Percentiles rank a stretch among this genome's conserved stretches.
phyloP scores from a whole-genome alignment of 2,113 vertebrate genomes.

The Ptilorrhoa leucosticta region DNA sequence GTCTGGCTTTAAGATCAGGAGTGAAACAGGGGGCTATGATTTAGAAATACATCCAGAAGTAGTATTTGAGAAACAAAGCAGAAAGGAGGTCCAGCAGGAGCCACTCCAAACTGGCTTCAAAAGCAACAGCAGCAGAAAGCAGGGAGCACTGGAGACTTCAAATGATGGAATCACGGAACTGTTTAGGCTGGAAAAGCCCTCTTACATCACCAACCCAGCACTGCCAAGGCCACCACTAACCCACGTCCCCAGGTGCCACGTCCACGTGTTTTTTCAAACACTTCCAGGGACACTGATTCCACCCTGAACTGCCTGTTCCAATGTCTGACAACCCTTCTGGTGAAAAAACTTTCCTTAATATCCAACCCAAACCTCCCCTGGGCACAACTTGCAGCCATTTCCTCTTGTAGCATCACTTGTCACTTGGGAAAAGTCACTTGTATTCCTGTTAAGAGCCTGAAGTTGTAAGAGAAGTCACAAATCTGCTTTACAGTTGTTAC shows the following conservation, averaged over 20 bases:
- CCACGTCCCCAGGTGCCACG: not conserved
- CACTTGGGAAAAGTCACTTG: not conserved
- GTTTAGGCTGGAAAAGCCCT: not conserved
- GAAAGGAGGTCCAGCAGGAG: not conserved
- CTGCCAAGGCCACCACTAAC: not conserved
- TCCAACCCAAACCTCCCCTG: not conserved
- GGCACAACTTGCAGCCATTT: not conserved
- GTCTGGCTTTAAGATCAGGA: not conserved
- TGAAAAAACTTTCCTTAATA: not conserved
- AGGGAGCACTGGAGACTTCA: not conserved
- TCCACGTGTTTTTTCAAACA: fast-evolving
- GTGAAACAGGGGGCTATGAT: not conserved
- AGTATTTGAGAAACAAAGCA: not conserved
- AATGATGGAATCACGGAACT: not conserved
- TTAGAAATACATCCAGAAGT: not conserved
- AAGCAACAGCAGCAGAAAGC: not conserved
- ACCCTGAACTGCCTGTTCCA: not conserved
- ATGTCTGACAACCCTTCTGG: too few species aligned
- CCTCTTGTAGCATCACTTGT: not conserved
- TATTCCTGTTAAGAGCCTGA: not conserved
- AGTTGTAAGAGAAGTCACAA: not conserved
- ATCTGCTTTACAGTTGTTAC: not conserved
- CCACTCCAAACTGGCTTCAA: not conserved
- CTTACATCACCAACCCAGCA: not conserved
- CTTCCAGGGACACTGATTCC: not conserved